Percentiles rank a stretch among this genome's conserved stretches.
phyloP scores from a whole-genome alignment of 1,140 invertebrate species.

The Elysia chlorotica region DNA sequence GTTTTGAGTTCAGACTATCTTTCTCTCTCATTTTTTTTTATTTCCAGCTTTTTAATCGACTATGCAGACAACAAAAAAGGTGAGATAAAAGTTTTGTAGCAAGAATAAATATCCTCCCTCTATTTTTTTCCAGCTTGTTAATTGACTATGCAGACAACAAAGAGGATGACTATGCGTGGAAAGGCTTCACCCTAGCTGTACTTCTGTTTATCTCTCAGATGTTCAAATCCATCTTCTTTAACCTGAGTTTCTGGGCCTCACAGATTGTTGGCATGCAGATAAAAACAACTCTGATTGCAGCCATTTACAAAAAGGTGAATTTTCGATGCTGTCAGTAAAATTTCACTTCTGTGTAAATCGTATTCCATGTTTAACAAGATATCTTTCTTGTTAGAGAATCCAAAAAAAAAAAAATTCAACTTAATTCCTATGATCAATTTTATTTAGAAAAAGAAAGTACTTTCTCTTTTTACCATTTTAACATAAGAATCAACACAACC shows the following conservation, averaged over 20 bases:
- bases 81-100: background rate
- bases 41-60: background rate
- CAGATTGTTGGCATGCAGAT: slow-evolving; percentile 83
- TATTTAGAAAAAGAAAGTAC: too few relatives aligned
- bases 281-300: slow-evolving; percentile 87
- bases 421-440: too few relatives aligned
- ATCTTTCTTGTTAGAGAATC: too few relatives aligned
- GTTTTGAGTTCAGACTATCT: background rate
- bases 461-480: too few relatives aligned
- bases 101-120: background rate
- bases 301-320: slow-evolving; percentile 86
- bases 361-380: too few relatives aligned
- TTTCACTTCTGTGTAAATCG: background rate
- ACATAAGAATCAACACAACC: too few relatives aligned
- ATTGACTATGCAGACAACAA: slow-evolving; percentile 19
- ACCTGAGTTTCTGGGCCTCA: slow-evolving; percentile 51
- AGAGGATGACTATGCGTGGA: slow-evolving; percentile 67
- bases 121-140: slow-evolving; percentile 4
- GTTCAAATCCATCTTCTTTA: slow-evolving; percentile 81
- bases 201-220: slow-evolving; percentile 77
- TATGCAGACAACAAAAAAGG: background rate
- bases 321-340: background rate
- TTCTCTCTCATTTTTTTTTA: background rate
- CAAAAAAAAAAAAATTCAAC: too few relatives aligned
- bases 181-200: slow-evolving; percentile 81